These are phyloP conservation scores for Notiomystis cincta DNA, from an alignment of 2,113 vertebrate species.

Conservation along the genomic window DNA sequence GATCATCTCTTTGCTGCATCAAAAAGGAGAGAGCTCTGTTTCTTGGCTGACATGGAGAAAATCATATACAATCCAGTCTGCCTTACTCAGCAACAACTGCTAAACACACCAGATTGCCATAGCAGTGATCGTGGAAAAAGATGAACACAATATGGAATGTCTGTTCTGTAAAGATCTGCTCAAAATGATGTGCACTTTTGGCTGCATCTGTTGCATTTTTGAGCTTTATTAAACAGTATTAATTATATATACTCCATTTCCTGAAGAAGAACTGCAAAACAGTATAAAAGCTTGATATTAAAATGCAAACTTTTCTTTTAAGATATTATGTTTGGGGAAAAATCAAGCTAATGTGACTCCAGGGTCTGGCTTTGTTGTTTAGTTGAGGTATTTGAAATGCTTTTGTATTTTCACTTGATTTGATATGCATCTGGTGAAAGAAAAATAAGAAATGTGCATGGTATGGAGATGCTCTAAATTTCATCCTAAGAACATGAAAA, in stretches of 20 bases:
- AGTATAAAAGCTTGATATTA: background rate
- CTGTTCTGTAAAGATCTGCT: constrained; percentile 70
- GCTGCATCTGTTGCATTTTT: constrained; percentile 69
- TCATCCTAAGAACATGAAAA: background rate
- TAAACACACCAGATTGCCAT: constrained; percentile 68
- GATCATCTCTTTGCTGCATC: constrained; percentile 1
- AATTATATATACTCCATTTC: constrained; percentile 51
- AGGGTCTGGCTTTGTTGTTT: constrained; percentile 2
- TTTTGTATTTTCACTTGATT: background rate
- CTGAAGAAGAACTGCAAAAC: constrained; percentile 20
- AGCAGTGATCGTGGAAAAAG: constrained; percentile 64
- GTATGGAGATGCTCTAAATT: background rate
- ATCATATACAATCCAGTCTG: constrained; percentile 68
- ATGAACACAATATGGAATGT: constrained; percentile 72
- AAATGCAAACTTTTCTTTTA: background rate
- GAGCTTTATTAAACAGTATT: constrained; percentile 71
- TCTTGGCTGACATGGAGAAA: constrained; percentile 66
- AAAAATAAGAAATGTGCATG: background rate
- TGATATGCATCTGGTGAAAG: background rate
- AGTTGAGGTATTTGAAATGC: background rate
- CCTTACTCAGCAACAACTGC: constrained; percentile 70
- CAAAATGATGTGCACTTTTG: constrained; percentile 67
- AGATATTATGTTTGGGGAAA: background rate
- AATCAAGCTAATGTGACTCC: background rate
- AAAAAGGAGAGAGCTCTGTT: constrained; percentile 27